A percentile compares a stretch with the other conserved stretches of the same genome.
These are phyloP conservation scores for Drosophila kikkawai DNA, from an alignment of 1,140 invertebrate genomes.

Conservation along the genomic window DNA sequence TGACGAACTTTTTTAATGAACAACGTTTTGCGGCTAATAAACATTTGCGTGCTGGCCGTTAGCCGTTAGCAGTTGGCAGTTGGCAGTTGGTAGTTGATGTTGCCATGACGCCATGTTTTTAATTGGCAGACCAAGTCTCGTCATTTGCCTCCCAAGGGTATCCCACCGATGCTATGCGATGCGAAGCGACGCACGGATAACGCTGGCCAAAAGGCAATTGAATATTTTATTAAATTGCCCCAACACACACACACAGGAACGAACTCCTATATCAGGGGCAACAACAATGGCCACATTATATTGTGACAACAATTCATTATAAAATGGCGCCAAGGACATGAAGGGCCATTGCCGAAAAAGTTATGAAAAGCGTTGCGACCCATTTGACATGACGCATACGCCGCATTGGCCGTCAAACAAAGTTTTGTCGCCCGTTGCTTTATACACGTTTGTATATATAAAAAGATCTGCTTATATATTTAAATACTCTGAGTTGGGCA, in stretches of 20 bases:
- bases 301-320: conserved; percentile 81
- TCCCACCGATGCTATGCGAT: conserved; percentile 21
- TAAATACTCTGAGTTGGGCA: conserved; percentile 24
- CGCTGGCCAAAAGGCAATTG: conserved; percentile 63
- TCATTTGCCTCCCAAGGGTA: conserved; percentile 39
- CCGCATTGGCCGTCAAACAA: conserved; percentile 50
- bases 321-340: conserved; percentile 66
- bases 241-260: conserved; percentile 16
- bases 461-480: conserved; percentile 17
- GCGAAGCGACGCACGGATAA: conserved; percentile 3
- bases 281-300: conserved; percentile 62
- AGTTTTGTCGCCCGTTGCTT: conserved; percentile 12
- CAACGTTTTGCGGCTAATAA: conserved; percentile 82
- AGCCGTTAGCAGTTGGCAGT: conserved; percentile 22
- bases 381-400: conserved; percentile 75
- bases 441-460: conserved; percentile 16
- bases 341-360: conserved; percentile 58
- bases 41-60: conserved; percentile 67
- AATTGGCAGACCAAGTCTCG: conserved; percentile 67
- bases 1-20: conserved; percentile 81
- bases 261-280: conserved; percentile 25
- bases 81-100: conserved; percentile 49
- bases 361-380: conserved; percentile 69
- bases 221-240: conserved; percentile 82
- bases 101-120: conserved; percentile 80